Percentiles rank a stretch among this genome's conserved stretches.
Conservation (phyloP, 2,113 vertebrate genomes). For the Anhinga anhinga region DNA sequence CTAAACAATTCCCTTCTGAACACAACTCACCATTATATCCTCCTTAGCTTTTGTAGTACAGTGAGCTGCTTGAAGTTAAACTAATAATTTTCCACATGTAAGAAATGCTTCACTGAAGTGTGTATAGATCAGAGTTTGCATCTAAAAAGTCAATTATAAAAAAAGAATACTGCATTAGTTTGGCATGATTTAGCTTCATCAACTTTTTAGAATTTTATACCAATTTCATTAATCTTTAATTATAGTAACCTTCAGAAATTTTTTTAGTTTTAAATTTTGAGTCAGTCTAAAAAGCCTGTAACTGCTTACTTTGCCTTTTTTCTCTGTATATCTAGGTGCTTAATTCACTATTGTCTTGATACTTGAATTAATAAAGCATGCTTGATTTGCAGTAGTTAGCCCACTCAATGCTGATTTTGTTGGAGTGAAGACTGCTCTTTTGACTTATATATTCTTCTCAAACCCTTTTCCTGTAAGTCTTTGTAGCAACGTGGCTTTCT, state of each 20-base stretch:
- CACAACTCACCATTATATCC: neutral
- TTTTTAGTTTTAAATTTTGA: conserved; percentile 3
- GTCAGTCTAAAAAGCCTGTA: neutral
- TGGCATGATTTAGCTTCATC: neutral
- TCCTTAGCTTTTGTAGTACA: neutral
- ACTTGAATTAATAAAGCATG: conserved; percentile 5
- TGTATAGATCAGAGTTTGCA: neutral
- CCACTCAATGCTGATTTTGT: neutral
- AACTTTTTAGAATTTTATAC: neutral
- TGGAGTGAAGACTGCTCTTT: neutral
- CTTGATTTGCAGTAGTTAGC: neutral
- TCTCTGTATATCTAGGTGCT: neutral
- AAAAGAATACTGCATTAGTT: neutral
- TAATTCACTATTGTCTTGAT: conserved; percentile 1
- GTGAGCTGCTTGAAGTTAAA: neutral
- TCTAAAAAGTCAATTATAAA: neutral
- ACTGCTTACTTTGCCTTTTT: neutral
- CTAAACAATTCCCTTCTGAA: neutral
- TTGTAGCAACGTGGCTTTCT: neutral
- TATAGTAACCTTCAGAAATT: neutral
- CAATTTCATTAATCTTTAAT: conserved; percentile 5
- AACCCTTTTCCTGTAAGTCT: neutral
- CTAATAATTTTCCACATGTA: neutral
- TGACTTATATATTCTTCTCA: neutral
- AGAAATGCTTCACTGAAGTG: neutral